A percentile compares a stretch with the other conserved stretches of the same genome.
These are phyloP conservation scores for Drosophila arizonae DNA, from an alignment of 1,140 invertebrate genomes.

Conservation along the genomic window DNA sequence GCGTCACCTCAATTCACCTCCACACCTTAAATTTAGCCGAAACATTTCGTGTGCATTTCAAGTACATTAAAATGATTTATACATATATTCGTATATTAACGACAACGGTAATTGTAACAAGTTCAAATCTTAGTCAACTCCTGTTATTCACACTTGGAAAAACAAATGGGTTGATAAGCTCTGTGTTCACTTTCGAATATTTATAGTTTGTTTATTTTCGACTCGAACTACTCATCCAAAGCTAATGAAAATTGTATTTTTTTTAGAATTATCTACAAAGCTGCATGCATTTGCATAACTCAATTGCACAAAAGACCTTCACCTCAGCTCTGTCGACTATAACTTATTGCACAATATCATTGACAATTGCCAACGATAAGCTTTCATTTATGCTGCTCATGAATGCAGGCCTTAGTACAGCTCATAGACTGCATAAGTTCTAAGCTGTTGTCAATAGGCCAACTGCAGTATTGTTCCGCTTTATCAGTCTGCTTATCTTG, in stretches of 20 bases:
- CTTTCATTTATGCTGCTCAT: slow-evolving; percentile 10
- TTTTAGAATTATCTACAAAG: background rate
- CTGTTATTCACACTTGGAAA: background rate
- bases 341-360: slow-evolving; percentile 1
- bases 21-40: background rate
- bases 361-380: background rate
- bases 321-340: background rate
- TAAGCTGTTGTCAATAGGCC: background rate
- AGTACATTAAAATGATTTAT: background rate
- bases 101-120: background rate
- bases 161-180: background rate
- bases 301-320: background rate
- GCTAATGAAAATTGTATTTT: background rate
- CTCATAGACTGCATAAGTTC: background rate
- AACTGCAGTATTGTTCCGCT: background rate
- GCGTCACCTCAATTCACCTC: background rate
- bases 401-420: background rate
- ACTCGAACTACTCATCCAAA: background rate
- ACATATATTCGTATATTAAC: background rate
- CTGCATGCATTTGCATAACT: background rate
- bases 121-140: background rate
- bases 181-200: background rate
- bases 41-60: background rate
- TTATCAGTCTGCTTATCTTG: slow-evolving; percentile 2
- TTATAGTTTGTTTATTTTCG: background rate